Percentiles rank a stretch among this genome's conserved stretches.
These are phyloP conservation scores for Portevinia maculata DNA, from an alignment of 2,888 invertebrate genomes.

Conservation along the genomic window DNA sequence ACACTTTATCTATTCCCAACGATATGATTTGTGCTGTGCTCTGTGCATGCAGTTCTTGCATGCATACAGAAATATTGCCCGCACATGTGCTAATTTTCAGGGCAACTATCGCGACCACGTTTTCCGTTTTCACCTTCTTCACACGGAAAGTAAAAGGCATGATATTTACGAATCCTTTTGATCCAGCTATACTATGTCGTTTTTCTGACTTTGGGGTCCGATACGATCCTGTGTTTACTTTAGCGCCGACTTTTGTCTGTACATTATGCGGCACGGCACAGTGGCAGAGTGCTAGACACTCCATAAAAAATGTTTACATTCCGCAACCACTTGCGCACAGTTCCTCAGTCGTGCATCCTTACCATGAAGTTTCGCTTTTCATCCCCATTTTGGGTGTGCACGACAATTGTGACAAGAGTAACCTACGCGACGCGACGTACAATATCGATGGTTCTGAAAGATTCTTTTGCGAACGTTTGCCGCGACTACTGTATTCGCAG, in stretches of 20 bases:
- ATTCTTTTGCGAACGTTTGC: constrained; percentile 53
- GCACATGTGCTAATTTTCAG: constrained; percentile 67
- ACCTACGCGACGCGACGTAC: constrained; percentile 56
- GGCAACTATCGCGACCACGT: constrained; percentile 45
- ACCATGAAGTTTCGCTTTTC: constrained; percentile 63
- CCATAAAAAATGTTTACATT: constrained; percentile 47
- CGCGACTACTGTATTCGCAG: constrained; percentile 53
- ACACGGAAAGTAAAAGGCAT: constrained; percentile 68
- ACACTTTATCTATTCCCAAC: constrained; percentile 2
- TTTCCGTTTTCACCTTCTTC: constrained; percentile 65
- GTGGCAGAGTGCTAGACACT: constrained; percentile 27
- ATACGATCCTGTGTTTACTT: constrained; percentile 52
- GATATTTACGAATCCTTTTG: constrained; percentile 50
- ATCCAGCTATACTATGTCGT: constrained; percentile 6
- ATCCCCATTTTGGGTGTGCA: constrained; percentile 60
- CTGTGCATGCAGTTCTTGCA: constrained; percentile 46
- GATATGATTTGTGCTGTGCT: constrained; percentile 48
- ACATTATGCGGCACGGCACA: constrained; percentile 16
- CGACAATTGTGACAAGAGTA: constrained; percentile 56
- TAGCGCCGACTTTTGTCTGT: constrained; percentile 57
- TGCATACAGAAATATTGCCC: constrained; percentile 44
- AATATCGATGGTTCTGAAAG: constrained; percentile 60
- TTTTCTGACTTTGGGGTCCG: background rate
- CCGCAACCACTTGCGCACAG: constrained; percentile 19
- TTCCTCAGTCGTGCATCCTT: constrained; percentile 11